Evolutionary conservation across 2,797 vertebrate species (phyloP).

Genomic region (Buphagus erythrorhynchus): DNA sequence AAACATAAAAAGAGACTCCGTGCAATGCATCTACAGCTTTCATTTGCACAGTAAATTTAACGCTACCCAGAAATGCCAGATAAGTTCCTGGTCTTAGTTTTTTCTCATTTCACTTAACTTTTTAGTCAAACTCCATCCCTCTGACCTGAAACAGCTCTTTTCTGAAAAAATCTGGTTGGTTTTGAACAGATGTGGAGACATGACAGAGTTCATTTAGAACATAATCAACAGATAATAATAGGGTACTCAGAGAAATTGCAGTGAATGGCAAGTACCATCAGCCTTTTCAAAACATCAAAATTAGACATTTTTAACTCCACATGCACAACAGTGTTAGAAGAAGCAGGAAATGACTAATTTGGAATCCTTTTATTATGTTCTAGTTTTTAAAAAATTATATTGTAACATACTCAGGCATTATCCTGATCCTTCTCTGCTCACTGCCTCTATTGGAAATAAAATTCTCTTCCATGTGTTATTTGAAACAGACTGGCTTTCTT

Average conservation of each 20-base stretch:
- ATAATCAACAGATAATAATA: conserved; percentile 72
- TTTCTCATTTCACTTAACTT: neutral
- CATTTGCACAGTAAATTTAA: neutral
- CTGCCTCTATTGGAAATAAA: neutral
- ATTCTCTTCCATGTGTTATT: neutral
- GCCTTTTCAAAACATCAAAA: conserved; percentile 68
- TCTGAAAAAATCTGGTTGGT: conserved; percentile 21
- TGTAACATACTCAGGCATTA: neutral
- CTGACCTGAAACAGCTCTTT: conserved; percentile 12
- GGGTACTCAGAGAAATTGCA: conserved; percentile 64
- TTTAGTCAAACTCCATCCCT: neutral
- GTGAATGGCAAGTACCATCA: conserved; percentile 69
- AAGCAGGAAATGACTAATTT: conserved; percentile 67
- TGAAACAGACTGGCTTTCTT: neutral
- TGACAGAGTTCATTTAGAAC: conserved; percentile 67
- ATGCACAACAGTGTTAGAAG: conserved; percentile 45
- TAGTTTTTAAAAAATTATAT: neutral
- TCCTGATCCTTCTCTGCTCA: neutral
- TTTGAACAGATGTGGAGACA: conserved; percentile 68
- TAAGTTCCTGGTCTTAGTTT: neutral
- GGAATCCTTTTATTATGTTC: conserved; percentile 31
- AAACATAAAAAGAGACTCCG: neutral
- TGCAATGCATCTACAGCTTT: neutral
- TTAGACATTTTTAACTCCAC: conserved; percentile 66
- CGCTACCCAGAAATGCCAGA: neutral